Conservation (phyloP, 2,797 vertebrate genomes). For the Diplodus puntazzo region DNA sequence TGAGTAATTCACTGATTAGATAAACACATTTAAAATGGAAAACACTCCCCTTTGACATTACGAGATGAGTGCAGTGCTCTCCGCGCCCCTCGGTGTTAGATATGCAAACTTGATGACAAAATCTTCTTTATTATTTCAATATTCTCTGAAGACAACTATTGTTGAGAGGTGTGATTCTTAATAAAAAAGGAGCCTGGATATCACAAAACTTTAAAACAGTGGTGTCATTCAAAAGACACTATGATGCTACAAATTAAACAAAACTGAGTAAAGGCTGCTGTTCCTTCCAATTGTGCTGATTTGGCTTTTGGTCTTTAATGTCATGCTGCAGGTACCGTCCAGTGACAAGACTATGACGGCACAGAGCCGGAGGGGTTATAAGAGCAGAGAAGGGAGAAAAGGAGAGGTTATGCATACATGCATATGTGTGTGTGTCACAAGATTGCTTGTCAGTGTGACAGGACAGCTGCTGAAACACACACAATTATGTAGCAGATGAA, state of each 20-base stretch:
- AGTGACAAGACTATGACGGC: conserved; percentile 30
- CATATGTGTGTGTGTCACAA: conserved; percentile 41
- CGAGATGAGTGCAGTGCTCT: neutral
- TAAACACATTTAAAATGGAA: neutral
- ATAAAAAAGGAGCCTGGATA: conserved; percentile 11
- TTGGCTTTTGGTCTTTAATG: conserved; percentile 1
- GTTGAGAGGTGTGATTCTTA: conserved; percentile 11
- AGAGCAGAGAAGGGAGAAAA: conserved; percentile 29
- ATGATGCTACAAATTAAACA: neutral
- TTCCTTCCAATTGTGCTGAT: conserved; percentile 13
- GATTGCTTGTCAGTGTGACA: conserved; percentile 57
- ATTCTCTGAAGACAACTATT: neutral
- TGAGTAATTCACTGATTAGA: neutral
- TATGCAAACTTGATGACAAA: conserved; percentile 6
- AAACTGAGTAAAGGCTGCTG: conserved; percentile 1
- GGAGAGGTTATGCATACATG: conserved; percentile 18
- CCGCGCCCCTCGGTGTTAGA: conserved; percentile 1
- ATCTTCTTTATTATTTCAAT: conserved; percentile 4
- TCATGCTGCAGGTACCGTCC: conserved; percentile 26
- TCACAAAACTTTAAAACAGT: conserved; percentile 8
- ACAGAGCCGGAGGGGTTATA: conserved; percentile 50
- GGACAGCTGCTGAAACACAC: conserved; percentile 69
- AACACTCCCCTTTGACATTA: neutral
- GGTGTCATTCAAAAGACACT: neutral
- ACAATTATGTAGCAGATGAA: conserved; percentile 65